Percentiles rank a stretch among this genome's conserved stretches.
These are phyloP conservation scores for Smutsia gigantea DNA, from an alignment of 2,797 vertebrate species.

Conservation along the genomic window DNA sequence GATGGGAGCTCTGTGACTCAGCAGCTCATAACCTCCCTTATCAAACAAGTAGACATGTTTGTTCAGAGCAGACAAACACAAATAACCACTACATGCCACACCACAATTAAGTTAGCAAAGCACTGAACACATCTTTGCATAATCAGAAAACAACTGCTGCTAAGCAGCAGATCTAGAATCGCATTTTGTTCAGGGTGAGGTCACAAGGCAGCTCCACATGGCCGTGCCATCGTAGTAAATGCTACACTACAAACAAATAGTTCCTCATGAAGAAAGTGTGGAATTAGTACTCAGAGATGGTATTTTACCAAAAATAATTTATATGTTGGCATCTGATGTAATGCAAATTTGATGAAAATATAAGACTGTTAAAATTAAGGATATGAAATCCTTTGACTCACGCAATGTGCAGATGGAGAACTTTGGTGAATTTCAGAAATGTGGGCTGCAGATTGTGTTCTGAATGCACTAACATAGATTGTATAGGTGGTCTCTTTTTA, in stretches of 20 bases:
- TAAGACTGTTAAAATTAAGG: slow-evolving; percentile 24
- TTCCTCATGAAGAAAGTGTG: not conserved
- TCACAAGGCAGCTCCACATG: not conserved
- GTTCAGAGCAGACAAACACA: not conserved
- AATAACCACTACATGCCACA: not conserved
- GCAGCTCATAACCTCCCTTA: not conserved
- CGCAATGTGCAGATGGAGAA: not conserved
- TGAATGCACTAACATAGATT: not conserved
- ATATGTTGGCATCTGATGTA: not conserved
- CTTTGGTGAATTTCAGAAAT: not conserved
- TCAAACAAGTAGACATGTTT: not conserved
- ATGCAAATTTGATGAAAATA: slow-evolving; percentile 21
- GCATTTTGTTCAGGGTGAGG: not conserved
- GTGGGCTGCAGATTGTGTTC: not conserved
- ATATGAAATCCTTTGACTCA: not conserved
- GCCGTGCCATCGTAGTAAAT: not conserved
- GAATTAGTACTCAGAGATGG: not conserved
- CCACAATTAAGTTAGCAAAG: slow-evolving; percentile 4
- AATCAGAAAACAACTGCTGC: not conserved
- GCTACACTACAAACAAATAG: not conserved
- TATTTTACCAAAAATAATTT: not conserved
- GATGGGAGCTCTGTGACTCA: not conserved
- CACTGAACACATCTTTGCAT: not conserved
- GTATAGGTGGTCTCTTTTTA: not conserved
- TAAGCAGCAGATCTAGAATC: not conserved